Evolutionary conservation across 2,797 vertebrate species (phyloP).

Genomic region (Pogonophryne albipinna): DNA sequence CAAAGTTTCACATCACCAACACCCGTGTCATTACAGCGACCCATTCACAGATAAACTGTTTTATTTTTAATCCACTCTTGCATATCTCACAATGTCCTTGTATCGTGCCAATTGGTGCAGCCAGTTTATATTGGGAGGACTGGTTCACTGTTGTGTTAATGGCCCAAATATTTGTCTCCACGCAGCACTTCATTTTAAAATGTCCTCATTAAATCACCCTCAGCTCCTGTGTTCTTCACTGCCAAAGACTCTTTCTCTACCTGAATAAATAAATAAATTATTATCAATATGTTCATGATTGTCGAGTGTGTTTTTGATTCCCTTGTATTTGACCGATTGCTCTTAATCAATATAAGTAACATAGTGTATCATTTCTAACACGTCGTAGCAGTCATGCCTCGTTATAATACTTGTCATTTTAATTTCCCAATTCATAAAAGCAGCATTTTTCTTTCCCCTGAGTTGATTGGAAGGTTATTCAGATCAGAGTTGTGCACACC

Average conservation of each 20-base stretch:
- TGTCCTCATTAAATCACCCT: constrained; percentile 59
- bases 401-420: too few relatives aligned
- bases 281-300: constrained; percentile 67
- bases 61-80: neutral
- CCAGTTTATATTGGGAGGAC: constrained; percentile 12
- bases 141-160: constrained; percentile 23
- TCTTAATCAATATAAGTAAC: neutral
- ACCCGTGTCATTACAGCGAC: constrained; percentile 5
- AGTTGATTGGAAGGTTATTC: too few relatives aligned
- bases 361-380: too few relatives aligned
- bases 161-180: constrained; percentile 35
- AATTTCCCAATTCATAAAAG: too few relatives aligned
- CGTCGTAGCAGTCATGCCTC: too few relatives aligned
- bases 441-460: too few relatives aligned
- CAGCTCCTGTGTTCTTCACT: constrained; percentile 72
- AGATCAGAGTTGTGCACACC: too few relatives aligned
- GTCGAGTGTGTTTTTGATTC: constrained; percentile 28
- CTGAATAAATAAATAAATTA: constrained; percentile 86
- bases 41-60: constrained; percentile 12
- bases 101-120: constrained; percentile 20
- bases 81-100: constrained; percentile 1
- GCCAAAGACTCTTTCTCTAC: constrained; percentile 85
- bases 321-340: neutral
- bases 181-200: constrained; percentile 55
- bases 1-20: constrained; percentile 15